Evolutionary conservation across 1,140 invertebrate species (phyloP).

Genomic region (Drosophila setifemur): DNA sequence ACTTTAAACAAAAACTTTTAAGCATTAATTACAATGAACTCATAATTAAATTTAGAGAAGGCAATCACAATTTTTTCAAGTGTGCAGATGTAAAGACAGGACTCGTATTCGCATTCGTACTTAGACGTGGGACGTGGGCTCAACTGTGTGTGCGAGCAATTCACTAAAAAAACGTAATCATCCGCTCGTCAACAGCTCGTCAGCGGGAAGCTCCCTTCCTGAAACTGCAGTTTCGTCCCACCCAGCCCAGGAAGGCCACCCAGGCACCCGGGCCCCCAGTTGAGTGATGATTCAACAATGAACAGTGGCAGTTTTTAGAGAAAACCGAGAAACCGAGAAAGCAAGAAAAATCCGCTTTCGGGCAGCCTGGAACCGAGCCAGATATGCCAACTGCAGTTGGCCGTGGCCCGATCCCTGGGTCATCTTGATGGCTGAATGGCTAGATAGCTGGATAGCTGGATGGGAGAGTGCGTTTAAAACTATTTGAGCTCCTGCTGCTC

Average conservation of each 20-base stretch:
- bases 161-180: constrained; percentile 73
- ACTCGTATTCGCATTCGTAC: constrained; percentile 11
- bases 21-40: no score
- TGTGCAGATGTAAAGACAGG: neutral
- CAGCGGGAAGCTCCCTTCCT: constrained; percentile 18
- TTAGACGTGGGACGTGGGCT: neutral
- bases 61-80: no score
- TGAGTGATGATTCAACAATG: constrained; percentile 78
- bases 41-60: no score
- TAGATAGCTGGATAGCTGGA: neutral
- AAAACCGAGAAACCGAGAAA: constrained; percentile 19
- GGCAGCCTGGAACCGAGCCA: no score
- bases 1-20: no score
- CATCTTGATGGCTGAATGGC: constrained; percentile 14
- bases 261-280: no score
- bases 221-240: constrained; percentile 30
- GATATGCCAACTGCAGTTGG: constrained; percentile 57
- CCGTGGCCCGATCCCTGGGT: constrained; percentile 5
- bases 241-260: no score
- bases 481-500: constrained; percentile 75
- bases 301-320: constrained; percentile 71
- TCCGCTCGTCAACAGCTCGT: constrained; percentile 72
- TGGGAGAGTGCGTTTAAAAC: constrained; percentile 67
- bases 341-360: constrained; percentile 19
- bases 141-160: constrained; percentile 39